Base-by-base conservation (phyloP, 2,888 invertebrate genomes). In the Serrognathus titanus region DNA sequence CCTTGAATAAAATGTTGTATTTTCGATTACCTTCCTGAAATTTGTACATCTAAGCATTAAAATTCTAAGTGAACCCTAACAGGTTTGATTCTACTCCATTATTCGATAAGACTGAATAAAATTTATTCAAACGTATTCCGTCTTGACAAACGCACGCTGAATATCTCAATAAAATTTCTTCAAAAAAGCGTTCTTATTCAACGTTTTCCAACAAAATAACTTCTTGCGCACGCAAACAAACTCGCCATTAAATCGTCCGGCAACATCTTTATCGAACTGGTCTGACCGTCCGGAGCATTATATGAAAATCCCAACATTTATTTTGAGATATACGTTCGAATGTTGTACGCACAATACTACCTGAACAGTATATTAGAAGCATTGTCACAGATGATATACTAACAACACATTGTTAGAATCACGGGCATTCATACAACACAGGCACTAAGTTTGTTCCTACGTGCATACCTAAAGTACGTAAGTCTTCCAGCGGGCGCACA, bases 381-480 rank as follows among this genome's bases (percentile, higher is more conserved):
- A 60, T 60, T 60, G 60, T 60, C 57, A 41, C 50, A 39, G 51
- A 54, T 60, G 60, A 60, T 60, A 60, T 60, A 60, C 51, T 60
- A 60, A 60, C 60, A 57, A 50, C 45, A 57, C 48, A 57, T 47
- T 54, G 60, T 57, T 57, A 57, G 53, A 48, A 57, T 50, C 53
- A 12, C 40, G 12, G 11, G 40, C 40, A 40, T 40, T 40, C 40
- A 40, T 11, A 12, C 40, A 12, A 12, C 40, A 40, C 40, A 40
- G 12, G 11, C 13, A 40, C 40, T 12, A 40, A 40, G 40, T 40
- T 40, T 40, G 11, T 40, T 40, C 13, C 11, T 40, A 40, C 40
- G 40, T 40, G 12, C 40, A 40, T 40, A 40, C 5, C 13, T 31
- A 31, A 31, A 31, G 24, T 31, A 31, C 24, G 24, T 31, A 31